phyloP scores from a whole-genome alignment of 2,113 vertebrate genomes.

The Sporophila hypoxantha region DNA sequence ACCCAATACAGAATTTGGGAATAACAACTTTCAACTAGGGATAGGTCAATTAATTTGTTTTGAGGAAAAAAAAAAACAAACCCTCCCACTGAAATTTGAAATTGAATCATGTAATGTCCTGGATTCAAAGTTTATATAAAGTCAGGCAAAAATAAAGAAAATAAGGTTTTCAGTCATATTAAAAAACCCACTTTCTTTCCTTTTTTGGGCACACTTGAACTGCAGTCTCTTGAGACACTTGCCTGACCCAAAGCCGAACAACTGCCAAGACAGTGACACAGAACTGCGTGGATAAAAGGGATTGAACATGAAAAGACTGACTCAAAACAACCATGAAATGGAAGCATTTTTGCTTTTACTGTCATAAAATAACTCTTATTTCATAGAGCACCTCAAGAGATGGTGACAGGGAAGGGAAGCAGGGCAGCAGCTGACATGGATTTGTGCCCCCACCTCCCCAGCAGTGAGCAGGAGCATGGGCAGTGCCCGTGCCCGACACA shows the following conservation, averaged over 20 bases:
- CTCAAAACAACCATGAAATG: conserved; percentile 50
- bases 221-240: not conserved
- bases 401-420: not conserved
- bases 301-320: conserved; percentile 49
- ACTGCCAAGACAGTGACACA: conserved; percentile 52
- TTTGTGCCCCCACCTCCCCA: not conserved
- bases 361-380: conserved; percentile 23
- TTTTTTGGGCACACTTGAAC: conserved; percentile 1
- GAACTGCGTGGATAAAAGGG: conserved; percentile 41
- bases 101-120: not conserved
- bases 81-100: not conserved
- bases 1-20: not conserved
- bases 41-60: not conserved
- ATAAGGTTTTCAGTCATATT: not conserved
- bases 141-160: not conserved
- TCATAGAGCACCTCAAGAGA: conserved; percentile 13
- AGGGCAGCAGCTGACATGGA: not conserved
- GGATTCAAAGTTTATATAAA: not conserved
- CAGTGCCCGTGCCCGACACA: not conserved
- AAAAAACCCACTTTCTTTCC: not conserved
- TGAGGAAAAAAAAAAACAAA: not conserved
- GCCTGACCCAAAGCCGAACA: conserved; percentile 31
- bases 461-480: not conserved
- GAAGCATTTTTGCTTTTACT: conserved; percentile 42
- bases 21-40: not conserved